Conservation (phyloP, 2,888 invertebrate genomes). For the Clitarchus hookeri region DNA sequence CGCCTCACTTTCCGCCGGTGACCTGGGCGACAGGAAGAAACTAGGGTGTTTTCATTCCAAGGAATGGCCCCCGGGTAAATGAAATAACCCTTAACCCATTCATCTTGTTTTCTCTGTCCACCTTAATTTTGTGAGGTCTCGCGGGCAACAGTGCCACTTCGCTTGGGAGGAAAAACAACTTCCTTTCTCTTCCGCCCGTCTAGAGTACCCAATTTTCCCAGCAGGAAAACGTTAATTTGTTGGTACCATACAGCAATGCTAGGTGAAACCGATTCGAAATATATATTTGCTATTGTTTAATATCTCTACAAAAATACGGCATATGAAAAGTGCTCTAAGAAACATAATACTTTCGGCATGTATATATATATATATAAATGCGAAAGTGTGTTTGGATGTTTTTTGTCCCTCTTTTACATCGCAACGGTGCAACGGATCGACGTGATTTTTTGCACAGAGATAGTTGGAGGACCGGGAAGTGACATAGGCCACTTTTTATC, state of each 20-base stretch:
- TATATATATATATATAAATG: too few species aligned
- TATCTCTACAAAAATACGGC: too few species aligned
- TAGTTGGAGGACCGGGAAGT: too few species aligned
- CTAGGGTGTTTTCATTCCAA: background rate
- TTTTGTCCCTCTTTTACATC: too few species aligned
- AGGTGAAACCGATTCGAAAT: too few species aligned
- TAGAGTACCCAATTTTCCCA: background rate
- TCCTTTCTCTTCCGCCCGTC: background rate
- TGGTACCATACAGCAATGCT: background rate
- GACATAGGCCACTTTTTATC: too few species aligned
- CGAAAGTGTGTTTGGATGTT: too few species aligned
- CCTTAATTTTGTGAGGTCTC: background rate
- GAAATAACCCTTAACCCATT: background rate
- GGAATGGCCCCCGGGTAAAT: background rate
- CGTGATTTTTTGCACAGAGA: too few species aligned
- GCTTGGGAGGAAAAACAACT: background rate
- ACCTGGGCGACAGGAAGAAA: background rate
- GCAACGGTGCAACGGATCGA: too few species aligned
- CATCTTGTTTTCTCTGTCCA: conserved; percentile 2
- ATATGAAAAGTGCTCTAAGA: too few species aligned
- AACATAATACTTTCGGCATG: too few species aligned
- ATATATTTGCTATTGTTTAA: too few species aligned
- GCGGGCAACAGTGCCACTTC: background rate
- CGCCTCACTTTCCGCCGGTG: background rate
- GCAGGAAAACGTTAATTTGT: background rate